Evolutionary conservation across 2,113 vertebrate species (phyloP).

Genomic region (Gambusia affinis): DNA sequence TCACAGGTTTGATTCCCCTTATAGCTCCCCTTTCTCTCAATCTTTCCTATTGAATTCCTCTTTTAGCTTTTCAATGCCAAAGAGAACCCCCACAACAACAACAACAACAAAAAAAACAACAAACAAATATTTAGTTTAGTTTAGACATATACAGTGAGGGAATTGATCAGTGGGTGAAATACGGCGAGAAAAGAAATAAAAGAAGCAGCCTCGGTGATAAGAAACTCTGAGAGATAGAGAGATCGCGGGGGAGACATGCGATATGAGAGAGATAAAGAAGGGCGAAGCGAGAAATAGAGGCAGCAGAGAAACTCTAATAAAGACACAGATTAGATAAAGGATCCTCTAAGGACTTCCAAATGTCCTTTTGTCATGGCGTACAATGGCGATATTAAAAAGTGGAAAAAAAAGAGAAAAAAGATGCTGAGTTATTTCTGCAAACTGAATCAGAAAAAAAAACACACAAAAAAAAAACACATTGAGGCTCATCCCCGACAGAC

Average conservation of each 20-base stretch:
- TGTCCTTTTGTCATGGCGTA: conserved; percentile 68
- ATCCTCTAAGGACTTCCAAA: conserved; percentile 69
- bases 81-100: not conserved
- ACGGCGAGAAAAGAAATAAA: conserved; percentile 49
- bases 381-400: conserved; percentile 73
- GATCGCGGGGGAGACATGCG: conserved; percentile 47
- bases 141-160: conserved; percentile 26
- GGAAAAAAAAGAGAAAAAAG: conserved; percentile 9
- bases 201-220: conserved; percentile 37
- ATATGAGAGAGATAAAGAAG: conserved; percentile 65
- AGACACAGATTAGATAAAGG: conserved; percentile 70
- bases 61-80: conserved; percentile 37
- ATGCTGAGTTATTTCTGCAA: conserved; percentile 65
- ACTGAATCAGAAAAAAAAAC: conserved; percentile 53
- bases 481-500: conserved; percentile 33
- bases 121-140: not conserved
- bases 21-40: conserved; percentile 17
- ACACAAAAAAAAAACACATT: not conserved
- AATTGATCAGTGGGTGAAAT: conserved; percentile 44
- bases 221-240: conserved; percentile 26
- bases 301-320: conserved; percentile 72
- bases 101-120: not conserved
- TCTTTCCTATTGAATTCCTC: conserved; percentile 22
- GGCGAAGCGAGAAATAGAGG: conserved; percentile 54
- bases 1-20: conserved; percentile 42